phyloP scores from a whole-genome alignment of 2,888 invertebrate genomes.

The Cotesia congregata region DNA sequence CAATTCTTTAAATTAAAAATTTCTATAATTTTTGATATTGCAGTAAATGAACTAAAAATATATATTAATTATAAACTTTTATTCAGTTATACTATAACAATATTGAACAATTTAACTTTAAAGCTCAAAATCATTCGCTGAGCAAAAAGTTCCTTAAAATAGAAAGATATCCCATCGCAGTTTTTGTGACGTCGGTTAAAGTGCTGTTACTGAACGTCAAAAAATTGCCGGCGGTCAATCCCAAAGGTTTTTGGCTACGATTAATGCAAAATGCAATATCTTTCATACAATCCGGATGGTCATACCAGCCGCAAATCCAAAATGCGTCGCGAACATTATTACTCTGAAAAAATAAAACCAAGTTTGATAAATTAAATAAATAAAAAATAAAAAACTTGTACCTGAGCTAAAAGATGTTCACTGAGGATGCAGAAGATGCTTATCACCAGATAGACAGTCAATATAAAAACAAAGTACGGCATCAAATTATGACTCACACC shows the following conservation, averaged over 20 bases:
- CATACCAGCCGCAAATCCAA: neutral
- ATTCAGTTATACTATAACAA: too few relatives aligned
- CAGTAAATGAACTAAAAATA: too few relatives aligned
- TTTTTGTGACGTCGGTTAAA: conserved; percentile 70
- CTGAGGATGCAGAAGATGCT: neutral
- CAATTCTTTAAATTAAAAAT: too few relatives aligned
- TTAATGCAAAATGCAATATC: conserved; percentile 71
- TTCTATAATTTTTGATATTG: too few relatives aligned
- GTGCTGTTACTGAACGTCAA: conserved; percentile 73
- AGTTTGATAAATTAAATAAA: neutral
- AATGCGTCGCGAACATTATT: neutral
- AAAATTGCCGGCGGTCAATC: conserved; percentile 73
- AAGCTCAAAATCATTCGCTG: too few relatives aligned
- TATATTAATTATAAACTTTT: too few relatives aligned
- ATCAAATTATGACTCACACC: neutral
- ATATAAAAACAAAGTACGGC: neutral
- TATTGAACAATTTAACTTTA: too few relatives aligned
- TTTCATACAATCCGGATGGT: too few relatives aligned
- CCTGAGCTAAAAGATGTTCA: neutral
- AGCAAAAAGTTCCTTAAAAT: too few relatives aligned
- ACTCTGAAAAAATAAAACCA: neutral
- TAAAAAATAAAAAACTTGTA: neutral
- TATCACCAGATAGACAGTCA: neutral
- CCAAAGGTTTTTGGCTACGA: conserved; percentile 72
- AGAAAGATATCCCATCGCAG: too few relatives aligned